These are phyloP conservation scores for Neoascia interrupta DNA, from an alignment of 2,888 invertebrate genomes.

Conservation along the genomic window DNA sequence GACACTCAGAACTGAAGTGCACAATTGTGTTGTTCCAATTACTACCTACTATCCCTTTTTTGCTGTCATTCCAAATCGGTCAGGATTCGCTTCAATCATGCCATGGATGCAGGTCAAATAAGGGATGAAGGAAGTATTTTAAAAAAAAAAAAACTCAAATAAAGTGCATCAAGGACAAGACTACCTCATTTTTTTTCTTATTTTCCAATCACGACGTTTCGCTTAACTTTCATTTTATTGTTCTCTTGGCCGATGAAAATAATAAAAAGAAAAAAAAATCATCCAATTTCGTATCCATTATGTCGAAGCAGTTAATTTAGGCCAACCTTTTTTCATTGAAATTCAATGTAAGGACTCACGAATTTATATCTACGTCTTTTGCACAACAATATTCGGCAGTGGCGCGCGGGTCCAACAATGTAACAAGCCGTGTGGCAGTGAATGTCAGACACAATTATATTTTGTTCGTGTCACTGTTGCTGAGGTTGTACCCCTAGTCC, in stretches of 20 bases:
- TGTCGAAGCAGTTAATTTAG: constrained; percentile 50
- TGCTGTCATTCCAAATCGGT: too few relatives aligned
- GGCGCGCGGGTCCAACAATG: constrained; percentile 21
- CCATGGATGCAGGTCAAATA: constrained; percentile 18
- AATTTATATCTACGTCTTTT: constrained; percentile 23
- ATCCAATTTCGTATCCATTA: constrained; percentile 41
- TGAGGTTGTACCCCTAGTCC: constrained; percentile 7
- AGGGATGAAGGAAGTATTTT: too few relatives aligned
- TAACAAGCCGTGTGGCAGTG: constrained; percentile 26
- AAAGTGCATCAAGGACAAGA: constrained; percentile 18
- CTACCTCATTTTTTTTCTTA: background rate
- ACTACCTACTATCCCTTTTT: too few relatives aligned
- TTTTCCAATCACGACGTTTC: constrained; percentile 37
- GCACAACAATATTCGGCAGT: constrained; percentile 5
- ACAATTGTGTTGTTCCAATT: constrained; percentile 7
- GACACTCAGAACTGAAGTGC: constrained; percentile 7
- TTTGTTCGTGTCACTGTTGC: constrained; percentile 27
- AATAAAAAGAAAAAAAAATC: too few relatives aligned
- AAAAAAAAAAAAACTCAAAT: constrained; percentile 7
- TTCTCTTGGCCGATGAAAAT: constrained; percentile 8
- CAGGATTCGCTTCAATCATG: background rate
- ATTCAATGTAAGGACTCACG: constrained; percentile 44
- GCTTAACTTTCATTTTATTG: constrained; percentile 25
- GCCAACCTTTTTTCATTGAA: constrained; percentile 47
- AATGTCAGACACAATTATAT: constrained; percentile 46